Evolutionary conservation across 92 coral and sea anemone genomes (phyloP).

Genomic region (Bergia sp.): DNA sequence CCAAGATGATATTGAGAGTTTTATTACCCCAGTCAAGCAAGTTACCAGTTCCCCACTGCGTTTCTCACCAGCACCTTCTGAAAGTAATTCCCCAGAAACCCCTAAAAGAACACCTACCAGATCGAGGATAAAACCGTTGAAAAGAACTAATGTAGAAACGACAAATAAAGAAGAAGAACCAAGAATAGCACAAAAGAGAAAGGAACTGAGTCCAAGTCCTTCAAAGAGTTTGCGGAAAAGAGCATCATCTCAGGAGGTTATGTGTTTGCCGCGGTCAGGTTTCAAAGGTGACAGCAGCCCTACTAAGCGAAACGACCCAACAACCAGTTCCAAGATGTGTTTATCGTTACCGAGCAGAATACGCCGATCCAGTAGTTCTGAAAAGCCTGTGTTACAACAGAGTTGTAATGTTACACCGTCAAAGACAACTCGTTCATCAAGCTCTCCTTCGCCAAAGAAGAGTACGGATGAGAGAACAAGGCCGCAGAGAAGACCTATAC

Average conservation of each 20-base stretch:
- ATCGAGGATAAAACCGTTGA: background rate
- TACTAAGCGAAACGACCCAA: background rate
- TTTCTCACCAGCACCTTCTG: background rate
- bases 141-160: background rate
- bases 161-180: background rate
- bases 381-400: background rate
- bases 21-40: slow-evolving; percentile 40
- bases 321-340: background rate
- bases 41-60: slow-evolving; percentile 7
- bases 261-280: background rate
- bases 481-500: background rate
- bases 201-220: background rate
- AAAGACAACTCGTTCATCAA: background rate
- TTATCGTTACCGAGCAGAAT: background rate
- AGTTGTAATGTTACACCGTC: background rate
- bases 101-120: background rate
- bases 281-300: background rate
- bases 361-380: background rate
- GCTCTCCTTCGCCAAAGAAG: background rate
- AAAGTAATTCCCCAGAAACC: background rate
- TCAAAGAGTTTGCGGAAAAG: slow-evolving; percentile 1
- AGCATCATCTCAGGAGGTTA: background rate
- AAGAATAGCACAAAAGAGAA: background rate
- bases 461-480: background rate
- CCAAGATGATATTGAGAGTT: slow-evolving; percentile 11